phyloP scores from a whole-genome alignment of 2,888 invertebrate species.

The Crossocerus cetratus region DNA sequence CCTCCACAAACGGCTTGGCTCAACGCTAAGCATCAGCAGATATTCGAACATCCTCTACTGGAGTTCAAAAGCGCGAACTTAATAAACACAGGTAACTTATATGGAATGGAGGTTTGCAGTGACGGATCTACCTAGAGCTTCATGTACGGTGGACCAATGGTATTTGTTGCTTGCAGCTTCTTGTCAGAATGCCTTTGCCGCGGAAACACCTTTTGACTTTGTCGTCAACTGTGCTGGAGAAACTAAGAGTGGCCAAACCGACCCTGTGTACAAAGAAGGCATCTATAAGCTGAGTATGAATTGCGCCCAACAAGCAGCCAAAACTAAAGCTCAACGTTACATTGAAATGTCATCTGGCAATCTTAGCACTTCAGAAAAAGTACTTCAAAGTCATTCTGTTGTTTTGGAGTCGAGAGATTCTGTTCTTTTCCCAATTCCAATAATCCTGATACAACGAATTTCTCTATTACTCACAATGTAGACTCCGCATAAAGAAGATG shows the following conservation, averaged over 20 bases:
- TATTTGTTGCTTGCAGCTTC: conserved; percentile 81
- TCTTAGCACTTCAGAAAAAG: conserved; percentile 88
- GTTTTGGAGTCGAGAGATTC: too few relatives aligned
- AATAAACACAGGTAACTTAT: conserved; percentile 86
- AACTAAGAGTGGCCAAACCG: conserved; percentile 91
- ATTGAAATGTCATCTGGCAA: conserved; percentile 92
- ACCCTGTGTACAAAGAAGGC: conserved; percentile 94
- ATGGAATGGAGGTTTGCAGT: not conserved
- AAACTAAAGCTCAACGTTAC: conserved; percentile 83
- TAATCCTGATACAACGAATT: not conserved
- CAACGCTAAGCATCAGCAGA: conserved; percentile 84
- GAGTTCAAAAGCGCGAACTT: conserved; percentile 95
- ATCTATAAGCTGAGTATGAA: conserved; percentile 89
- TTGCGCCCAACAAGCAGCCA: conserved; percentile 88
- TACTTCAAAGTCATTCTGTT: conserved; percentile 61
- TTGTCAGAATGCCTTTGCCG: conserved; percentile 86
- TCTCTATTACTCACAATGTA: conserved; percentile 65
- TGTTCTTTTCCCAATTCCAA: not conserved
- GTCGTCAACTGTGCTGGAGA: conserved; percentile 95
- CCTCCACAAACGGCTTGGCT: conserved; percentile 96
- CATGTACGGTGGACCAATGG: not conserved
- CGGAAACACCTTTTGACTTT: conserved; percentile 84
- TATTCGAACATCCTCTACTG: conserved; percentile 86
- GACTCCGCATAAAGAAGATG: conserved; percentile 86
- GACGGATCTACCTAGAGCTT: not conserved